Percentiles rank a stretch among this genome's conserved stretches.
Conservation (phyloP, 2,113 vertebrate species). For the Cyprinodon variegatus region DNA sequence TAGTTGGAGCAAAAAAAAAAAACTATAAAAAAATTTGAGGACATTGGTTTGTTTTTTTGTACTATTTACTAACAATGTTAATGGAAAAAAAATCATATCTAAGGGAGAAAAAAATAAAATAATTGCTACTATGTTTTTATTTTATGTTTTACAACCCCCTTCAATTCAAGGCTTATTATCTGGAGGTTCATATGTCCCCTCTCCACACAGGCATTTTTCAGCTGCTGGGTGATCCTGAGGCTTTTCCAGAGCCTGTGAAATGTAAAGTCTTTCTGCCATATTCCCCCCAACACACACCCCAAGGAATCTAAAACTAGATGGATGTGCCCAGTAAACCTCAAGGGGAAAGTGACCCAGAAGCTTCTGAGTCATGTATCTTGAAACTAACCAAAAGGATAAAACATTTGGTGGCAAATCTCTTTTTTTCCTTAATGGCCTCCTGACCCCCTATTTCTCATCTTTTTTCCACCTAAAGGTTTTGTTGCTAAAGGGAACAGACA, state of each 20-base stretch:
- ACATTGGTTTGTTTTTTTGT: conserved; percentile 11
- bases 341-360: background rate
- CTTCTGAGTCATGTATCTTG: background rate
- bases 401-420: conserved; percentile 36
- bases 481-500: conserved; percentile 62
- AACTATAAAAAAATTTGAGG: background rate
- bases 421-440: conserved; percentile 47
- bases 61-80: background rate
- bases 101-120: background rate
- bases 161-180: background rate
- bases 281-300: background rate
- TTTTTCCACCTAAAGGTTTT: conserved; percentile 47
- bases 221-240: background rate
- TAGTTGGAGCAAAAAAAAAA: background rate
- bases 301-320: background rate
- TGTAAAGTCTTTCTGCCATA: background rate
- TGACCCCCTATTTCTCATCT: conserved; percentile 32
- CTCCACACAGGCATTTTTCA: background rate
- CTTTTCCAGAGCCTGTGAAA: conserved; percentile 1
- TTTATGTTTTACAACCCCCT: background rate
- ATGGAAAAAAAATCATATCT: background rate
- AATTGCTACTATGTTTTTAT: background rate
- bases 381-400: background rate
- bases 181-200: background rate
- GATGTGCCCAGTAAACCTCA: background rate